Evolutionary conservation across 2,888 invertebrate genomes (phyloP).

Genomic region (Blastobasis lacticolella): DNA sequence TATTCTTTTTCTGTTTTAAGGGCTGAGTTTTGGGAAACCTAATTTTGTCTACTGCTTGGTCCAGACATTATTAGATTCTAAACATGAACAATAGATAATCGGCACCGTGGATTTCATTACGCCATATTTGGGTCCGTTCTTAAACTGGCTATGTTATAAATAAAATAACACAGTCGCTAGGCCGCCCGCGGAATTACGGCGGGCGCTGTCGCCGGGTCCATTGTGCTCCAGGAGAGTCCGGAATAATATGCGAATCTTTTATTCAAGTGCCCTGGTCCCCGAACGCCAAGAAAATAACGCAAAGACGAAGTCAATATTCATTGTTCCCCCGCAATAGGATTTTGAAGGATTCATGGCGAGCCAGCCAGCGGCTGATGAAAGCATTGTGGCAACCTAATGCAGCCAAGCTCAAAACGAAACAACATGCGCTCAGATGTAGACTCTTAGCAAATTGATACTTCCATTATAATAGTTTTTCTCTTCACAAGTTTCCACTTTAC

Average conservation of each 20-base stretch:
- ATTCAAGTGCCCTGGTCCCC: slow-evolving; percentile 64
- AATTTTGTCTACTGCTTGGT: no score
- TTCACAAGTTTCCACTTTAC: no score
- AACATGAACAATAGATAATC: no score
- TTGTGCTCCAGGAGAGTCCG: slow-evolving; percentile 49
- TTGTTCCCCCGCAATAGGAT: slow-evolving; percentile 62
- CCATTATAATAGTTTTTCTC: no score
- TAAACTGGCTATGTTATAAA: not conserved
- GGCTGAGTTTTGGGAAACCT: no score
- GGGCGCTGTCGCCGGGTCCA: slow-evolving; percentile 53
- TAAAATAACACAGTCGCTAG: slow-evolving; percentile 46
- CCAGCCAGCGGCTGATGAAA: slow-evolving; percentile 31
- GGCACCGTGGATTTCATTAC: no score
- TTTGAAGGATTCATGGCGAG: slow-evolving; percentile 48
- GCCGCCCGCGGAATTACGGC: slow-evolving; percentile 53
- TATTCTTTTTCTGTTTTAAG: not conserved
- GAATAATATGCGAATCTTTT: slow-evolving; percentile 70
- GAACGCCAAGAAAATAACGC: slow-evolving; percentile 61
- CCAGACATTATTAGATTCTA: no score
- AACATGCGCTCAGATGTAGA: no score
- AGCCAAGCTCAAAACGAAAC: no score
- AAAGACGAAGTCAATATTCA: slow-evolving; percentile 61
- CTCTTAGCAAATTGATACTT: no score
- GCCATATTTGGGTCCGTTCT: no score
- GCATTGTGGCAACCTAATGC: slow-evolving; percentile 15